These are phyloP conservation scores for Archilochus colubris DNA, from an alignment of 2,113 vertebrate species.

Conservation along the genomic window DNA sequence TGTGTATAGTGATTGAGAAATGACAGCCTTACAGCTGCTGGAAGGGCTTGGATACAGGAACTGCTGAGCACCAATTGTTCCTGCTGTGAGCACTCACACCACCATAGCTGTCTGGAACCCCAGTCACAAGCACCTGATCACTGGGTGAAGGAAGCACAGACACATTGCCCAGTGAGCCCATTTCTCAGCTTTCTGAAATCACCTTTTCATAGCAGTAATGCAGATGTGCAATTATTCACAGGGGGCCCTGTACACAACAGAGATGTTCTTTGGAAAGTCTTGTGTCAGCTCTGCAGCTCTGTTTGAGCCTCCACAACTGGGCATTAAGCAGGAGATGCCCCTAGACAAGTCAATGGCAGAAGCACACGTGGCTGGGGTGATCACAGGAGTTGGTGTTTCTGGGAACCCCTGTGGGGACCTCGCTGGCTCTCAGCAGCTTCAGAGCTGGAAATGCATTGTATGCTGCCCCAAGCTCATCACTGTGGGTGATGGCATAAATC, in stretches of 20 bases:
- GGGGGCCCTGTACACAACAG: neutral
- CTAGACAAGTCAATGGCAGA: neutral
- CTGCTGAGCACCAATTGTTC: neutral
- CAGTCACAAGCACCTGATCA: neutral
- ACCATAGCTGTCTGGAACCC: neutral
- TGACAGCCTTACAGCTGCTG: neutral
- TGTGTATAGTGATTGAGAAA: neutral
- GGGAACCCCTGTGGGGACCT: neutral
- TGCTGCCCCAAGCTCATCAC: fast-evolving
- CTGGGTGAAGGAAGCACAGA: neutral
- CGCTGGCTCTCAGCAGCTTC: neutral
- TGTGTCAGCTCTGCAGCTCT: neutral
- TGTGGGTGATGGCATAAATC: neutral
- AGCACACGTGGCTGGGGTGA: fast-evolving
- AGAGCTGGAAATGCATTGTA: neutral
- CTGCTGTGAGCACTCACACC: neutral
- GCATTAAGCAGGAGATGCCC: neutral
- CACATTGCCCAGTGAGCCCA: neutral
- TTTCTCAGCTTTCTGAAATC: neutral
- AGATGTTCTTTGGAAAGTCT: neutral
- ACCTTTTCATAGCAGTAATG: neutral
- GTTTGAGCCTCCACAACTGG: neutral
- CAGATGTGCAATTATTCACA: neutral
- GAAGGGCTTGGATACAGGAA: neutral
- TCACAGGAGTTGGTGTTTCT: neutral